These are phyloP conservation scores for Drosophila multiciliata DNA, from an alignment of 2,888 invertebrate genomes.

Conservation along the genomic window DNA sequence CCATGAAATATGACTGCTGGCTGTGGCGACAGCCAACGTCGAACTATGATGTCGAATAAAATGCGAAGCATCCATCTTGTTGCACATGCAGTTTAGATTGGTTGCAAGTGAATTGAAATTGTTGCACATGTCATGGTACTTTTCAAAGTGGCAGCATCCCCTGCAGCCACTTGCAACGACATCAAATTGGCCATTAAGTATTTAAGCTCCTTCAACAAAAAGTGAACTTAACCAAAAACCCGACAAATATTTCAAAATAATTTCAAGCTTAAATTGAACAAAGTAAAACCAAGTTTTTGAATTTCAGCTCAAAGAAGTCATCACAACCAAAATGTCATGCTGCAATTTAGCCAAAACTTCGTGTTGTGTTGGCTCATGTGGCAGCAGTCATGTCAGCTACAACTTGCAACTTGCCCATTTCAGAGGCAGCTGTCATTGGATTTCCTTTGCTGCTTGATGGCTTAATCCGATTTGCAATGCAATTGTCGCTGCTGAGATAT, in stretches of 20 bases:
- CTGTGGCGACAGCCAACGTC: constrained; percentile 54
- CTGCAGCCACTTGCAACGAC: neutral
- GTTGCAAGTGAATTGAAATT: constrained; percentile 32
- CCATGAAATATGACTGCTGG: constrained; percentile 67
- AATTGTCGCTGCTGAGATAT: constrained; percentile 70
- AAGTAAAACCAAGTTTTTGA: neutral
- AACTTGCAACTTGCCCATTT: constrained; percentile 10
- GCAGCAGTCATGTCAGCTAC: constrained; percentile 16
- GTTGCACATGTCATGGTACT: constrained; percentile 40
- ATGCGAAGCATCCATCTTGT: constrained; percentile 17
- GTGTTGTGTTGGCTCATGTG: constrained; percentile 18
- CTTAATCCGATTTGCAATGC: constrained; percentile 77
- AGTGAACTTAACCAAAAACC: neutral
- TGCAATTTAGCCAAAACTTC: neutral
- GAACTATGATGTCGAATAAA: constrained; percentile 50
- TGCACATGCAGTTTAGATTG: constrained; percentile 16
- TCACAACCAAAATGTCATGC: neutral
- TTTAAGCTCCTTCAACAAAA: neutral
- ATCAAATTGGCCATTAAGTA: neutral
- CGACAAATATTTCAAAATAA: neutral
- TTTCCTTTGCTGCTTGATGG: constrained; percentile 53
- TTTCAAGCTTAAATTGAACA: neutral
- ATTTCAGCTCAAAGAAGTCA: neutral
- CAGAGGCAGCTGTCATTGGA: constrained; percentile 60
- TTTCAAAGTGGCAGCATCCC: neutral